A percentile compares a stretch with the other conserved stretches of the same genome.
Evolutionary conservation across 2,113 vertebrate species (phyloP).

Genomic region (Ailuropoda melanoleuca): DNA sequence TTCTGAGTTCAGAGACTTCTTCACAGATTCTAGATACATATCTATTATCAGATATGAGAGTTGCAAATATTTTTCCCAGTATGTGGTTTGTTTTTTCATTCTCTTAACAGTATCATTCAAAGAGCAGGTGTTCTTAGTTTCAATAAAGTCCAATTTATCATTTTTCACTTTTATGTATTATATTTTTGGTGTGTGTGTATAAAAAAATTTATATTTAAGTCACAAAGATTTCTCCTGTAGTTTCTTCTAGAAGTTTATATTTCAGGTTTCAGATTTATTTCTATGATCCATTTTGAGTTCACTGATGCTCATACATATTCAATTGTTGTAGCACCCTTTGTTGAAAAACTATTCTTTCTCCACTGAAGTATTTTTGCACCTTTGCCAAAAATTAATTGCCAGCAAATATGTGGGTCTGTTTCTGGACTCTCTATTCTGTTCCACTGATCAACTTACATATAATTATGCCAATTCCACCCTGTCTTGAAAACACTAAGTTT

Average conservation of each 20-base stretch:
- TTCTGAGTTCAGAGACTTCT: not conserved
- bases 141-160: not conserved
- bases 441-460: not conserved
- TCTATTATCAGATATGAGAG: not conserved
- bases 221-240: not conserved
- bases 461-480: not conserved
- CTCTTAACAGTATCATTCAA: not conserved
- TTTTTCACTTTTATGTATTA: not conserved
- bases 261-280: not conserved
- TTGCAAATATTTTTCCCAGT: not conserved
- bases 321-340: not conserved
- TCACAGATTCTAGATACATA: not conserved
- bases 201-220: not conserved
- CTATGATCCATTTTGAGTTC: not conserved
- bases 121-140: not conserved
- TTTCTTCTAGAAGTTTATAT: slow-evolving; percentile 6
- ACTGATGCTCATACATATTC: not conserved
- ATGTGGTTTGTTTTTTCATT: not conserved
- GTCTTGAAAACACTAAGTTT: not conserved
- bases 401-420: not conserved
- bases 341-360: not conserved
- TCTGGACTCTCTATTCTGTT: not conserved
- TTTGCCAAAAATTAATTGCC: slow-evolving; percentile 36
- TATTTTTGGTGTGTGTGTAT: not conserved
- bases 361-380: not conserved